Percentiles rank a stretch among this genome's conserved stretches.
Conservation (phyloP, 2,113 vertebrate genomes). For the Erpornis zantholeuca region DNA sequence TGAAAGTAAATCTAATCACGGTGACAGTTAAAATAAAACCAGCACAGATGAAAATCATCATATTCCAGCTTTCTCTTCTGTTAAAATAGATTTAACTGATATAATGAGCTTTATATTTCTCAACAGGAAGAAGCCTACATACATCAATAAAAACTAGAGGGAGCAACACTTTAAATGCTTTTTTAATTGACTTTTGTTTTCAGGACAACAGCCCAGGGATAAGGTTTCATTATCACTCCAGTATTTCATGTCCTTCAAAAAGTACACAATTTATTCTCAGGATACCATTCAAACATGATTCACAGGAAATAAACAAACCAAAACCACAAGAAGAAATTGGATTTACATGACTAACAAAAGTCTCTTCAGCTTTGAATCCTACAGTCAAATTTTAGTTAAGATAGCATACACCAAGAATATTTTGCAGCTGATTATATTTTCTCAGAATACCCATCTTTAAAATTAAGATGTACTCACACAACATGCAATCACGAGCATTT, state of each 20-base stretch:
- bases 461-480: neutral
- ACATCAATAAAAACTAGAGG: slow-evolving; percentile 1
- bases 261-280: neutral
- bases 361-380: neutral
- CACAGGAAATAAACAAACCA: neutral
- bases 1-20: neutral
- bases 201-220: neutral
- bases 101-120: neutral
- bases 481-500: neutral
- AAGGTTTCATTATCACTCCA: neutral
- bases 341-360: neutral
- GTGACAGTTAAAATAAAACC: neutral
- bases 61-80: neutral
- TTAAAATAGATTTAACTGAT: neutral
- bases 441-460: neutral
- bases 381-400: neutral
- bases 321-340: neutral
- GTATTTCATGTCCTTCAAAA: neutral
- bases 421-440: neutral
- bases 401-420: neutral
- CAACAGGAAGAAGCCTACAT: neutral
- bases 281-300: neutral
- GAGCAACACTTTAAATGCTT: neutral
- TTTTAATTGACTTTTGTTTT: slow-evolving; percentile 10
- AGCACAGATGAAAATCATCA: neutral